Evolutionary conservation across 2,888 invertebrate species (phyloP).

Genomic region (Folsomia candida): DNA sequence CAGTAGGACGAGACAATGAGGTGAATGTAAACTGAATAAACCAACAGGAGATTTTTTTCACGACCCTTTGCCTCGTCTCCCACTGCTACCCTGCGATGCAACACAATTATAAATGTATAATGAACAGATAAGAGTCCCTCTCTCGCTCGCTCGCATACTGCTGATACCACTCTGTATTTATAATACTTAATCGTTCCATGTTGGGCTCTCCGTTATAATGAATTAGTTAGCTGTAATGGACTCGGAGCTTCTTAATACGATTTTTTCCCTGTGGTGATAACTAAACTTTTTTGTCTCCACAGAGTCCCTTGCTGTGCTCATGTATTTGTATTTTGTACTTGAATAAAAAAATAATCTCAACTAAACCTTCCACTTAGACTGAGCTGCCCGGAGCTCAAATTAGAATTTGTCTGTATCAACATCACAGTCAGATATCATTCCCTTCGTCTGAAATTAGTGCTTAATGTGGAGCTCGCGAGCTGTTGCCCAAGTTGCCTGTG

Average conservation of each 20-base stretch:
- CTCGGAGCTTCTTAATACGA: conserved; percentile 25
- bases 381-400: not conserved
- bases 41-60: conserved; percentile 6
- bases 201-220: conserved; percentile 2
- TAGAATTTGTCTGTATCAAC: not conserved
- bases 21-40: conserved; percentile 22
- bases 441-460: not conserved
- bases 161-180: too few relatives aligned
- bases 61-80: conserved; percentile 2
- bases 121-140: conserved; percentile 12
- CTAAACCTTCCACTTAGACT: not conserved
- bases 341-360: not conserved
- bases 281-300: conserved; percentile 14
- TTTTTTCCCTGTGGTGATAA: conserved; percentile 25
- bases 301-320: conserved; percentile 9
- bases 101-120: conserved; percentile 1
- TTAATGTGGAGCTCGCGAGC: not conserved
- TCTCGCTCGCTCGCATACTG: too few relatives aligned
- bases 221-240: conserved; percentile 17
- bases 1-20: conserved; percentile 38
- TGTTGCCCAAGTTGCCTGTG: too few relatives aligned
- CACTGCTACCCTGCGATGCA: conserved; percentile 10
- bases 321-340: not conserved
- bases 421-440: not conserved
- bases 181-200: not conserved